A percentile compares a stretch with the other conserved stretches of the same genome.
These are phyloP conservation scores for Hybognathus amarus DNA, from an alignment of 2,797 vertebrate species.

Conservation along the genomic window DNA sequence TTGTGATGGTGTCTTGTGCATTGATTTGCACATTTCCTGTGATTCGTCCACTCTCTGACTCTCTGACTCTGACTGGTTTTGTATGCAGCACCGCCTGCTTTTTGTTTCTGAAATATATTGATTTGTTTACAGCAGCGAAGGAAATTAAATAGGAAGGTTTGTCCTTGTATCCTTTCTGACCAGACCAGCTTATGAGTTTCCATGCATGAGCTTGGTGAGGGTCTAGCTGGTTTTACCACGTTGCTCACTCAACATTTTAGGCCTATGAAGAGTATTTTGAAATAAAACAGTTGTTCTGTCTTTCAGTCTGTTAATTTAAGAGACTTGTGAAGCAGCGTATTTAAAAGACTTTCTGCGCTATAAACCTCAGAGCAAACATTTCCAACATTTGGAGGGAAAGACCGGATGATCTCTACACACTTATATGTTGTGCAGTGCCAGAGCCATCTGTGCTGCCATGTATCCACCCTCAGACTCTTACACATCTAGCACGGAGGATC, in stretches of 20 bases:
- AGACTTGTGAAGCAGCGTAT: neutral
- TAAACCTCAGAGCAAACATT: conserved; percentile 33
- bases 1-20: conserved; percentile 11
- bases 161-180: neutral
- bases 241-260: neutral
- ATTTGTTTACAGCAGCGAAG: neutral
- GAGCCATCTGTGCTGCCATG: conserved; percentile 60
- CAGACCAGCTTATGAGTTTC: neutral
- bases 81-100: conserved; percentile 9
- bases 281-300: neutral
- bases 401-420: conserved; percentile 50
- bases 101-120: conserved; percentile 25
- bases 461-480: conserved; percentile 38
- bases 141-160: neutral
- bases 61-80: too few species aligned
- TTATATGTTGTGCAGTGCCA: conserved; percentile 36
- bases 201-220: neutral
- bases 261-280: neutral
- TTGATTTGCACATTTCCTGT: conserved; percentile 16
- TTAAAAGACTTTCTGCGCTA: neutral
- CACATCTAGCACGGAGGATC: neutral
- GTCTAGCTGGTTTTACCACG: neutral
- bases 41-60: neutral
- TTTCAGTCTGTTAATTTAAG: neutral
- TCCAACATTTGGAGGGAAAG: conserved; percentile 24